Evolutionary conservation across 2,888 invertebrate genomes (phyloP).

Genomic region (Cancer borealis): DNA sequence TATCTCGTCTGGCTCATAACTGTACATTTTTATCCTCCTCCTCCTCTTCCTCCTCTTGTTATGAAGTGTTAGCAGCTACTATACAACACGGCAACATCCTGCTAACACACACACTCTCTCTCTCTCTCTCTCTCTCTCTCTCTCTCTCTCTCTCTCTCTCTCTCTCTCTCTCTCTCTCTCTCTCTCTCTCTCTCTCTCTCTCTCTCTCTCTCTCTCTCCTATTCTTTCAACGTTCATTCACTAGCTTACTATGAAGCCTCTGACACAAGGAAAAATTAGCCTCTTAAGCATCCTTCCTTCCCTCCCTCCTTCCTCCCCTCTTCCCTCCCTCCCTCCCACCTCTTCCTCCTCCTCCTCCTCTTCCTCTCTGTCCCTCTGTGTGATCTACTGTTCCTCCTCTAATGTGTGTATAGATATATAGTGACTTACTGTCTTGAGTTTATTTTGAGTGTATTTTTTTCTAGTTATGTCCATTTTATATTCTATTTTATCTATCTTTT

Average conservation of each 20-base stretch:
- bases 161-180: background rate
- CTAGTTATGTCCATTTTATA: background rate
- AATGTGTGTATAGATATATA: background rate
- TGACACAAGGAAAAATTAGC: background rate
- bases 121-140: slow-evolving; percentile 56
- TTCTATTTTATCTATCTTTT: background rate
- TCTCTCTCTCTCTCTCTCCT: background rate
- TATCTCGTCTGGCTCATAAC: background rate
- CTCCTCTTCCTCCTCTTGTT: slow-evolving; percentile 11
- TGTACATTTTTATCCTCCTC: background rate
- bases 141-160: slow-evolving; percentile 55
- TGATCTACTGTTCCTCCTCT: background rate
- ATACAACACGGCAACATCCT: background rate
- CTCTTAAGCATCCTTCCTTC: background rate
- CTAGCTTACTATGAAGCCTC: background rate
- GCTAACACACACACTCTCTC: slow-evolving; percentile 36
- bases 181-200: slow-evolving; percentile 33
- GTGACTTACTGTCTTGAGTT: background rate
- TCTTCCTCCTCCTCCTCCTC: background rate
- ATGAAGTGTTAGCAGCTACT: background rate
- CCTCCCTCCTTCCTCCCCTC: background rate
- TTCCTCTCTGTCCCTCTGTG: background rate
- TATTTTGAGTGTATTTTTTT: background rate
- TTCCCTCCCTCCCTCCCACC: background rate
- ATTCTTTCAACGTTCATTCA: slow-evolving; percentile 28